These are phyloP conservation scores for Sinotaia quadrata DNA, from an alignment of 2,888 invertebrate species.

Conservation along the genomic window DNA sequence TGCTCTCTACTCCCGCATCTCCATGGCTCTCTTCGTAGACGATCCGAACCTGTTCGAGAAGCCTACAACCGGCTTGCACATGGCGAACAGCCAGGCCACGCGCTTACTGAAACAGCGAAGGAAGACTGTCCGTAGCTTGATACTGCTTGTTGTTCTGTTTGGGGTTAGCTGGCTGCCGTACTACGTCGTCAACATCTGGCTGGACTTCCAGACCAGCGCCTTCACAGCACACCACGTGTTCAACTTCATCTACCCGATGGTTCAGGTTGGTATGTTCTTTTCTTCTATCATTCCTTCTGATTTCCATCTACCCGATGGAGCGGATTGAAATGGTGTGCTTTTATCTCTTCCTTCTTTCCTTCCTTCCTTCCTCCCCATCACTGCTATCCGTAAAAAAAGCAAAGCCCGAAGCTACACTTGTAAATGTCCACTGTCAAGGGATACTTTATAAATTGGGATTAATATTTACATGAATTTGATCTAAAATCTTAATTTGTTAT, in stretches of 20 bases:
- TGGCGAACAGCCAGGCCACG: conserved; percentile 36
- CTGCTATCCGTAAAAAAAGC: too few relatives aligned
- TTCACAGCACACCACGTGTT: conserved; percentile 26
- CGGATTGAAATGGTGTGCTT: too few relatives aligned
- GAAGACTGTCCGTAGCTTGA: conserved; percentile 56
- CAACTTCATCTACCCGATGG: conserved; percentile 52
- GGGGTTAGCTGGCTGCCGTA: conserved; percentile 61
- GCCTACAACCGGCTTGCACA: conserved; percentile 21
- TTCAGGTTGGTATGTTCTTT: conserved; percentile 34
- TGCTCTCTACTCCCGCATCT: conserved; percentile 51
- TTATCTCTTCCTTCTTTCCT: neutral
- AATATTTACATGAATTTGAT: too few relatives aligned
- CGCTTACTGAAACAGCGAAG: conserved; percentile 48
- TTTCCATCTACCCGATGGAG: too few relatives aligned
- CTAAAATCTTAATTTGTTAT: too few relatives aligned
- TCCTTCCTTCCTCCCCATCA: neutral
- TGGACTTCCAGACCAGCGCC: conserved; percentile 50
- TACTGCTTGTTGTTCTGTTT: conserved; percentile 55
- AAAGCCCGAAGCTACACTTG: too few relatives aligned
- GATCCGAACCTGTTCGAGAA: conserved; percentile 38
- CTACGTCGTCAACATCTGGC: conserved; percentile 59
- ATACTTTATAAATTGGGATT: too few relatives aligned
- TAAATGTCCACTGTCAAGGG: too few relatives aligned
- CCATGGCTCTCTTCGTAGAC: conserved; percentile 52
- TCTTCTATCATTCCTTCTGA: too few relatives aligned